A percentile compares a stretch with the other conserved stretches of the same genome.
phyloP scores from a whole-genome alignment of 2,797 vertebrate genomes.

The Macropus fuliginosus region DNA sequence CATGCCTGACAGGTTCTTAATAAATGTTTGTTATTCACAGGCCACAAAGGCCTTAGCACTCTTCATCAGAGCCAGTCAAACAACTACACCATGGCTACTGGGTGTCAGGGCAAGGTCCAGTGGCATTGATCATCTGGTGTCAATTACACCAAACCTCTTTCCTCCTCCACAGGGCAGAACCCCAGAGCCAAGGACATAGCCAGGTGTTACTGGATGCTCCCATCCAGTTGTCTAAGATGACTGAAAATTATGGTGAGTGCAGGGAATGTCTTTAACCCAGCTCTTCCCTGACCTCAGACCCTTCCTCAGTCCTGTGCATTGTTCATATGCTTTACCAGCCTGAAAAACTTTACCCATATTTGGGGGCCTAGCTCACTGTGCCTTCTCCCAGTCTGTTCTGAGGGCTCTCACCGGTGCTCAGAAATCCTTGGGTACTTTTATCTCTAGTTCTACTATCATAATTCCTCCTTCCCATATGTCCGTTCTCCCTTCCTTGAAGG shows the following conservation, averaged over 20 bases:
- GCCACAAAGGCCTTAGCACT: neutral
- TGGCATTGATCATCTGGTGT: neutral
- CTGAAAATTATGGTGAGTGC: slow-evolving; percentile 88
- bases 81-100: neutral
- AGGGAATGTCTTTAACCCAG: slow-evolving; percentile 1
- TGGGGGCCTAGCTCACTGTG: neutral
- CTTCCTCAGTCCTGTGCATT: neutral
- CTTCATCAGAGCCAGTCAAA: neutral
- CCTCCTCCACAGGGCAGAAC: slow-evolving; percentile 75
- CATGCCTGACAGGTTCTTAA: neutral
- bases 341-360: neutral
- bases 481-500: neutral
- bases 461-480: too few relatives aligned
- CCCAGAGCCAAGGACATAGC: slow-evolving; percentile 81
- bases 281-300: neutral
- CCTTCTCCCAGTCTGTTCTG: neutral
- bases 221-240: slow-evolving; percentile 92
- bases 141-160: slow-evolving; percentile 20
- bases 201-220: slow-evolving; percentile 93
- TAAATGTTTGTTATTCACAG: neutral
- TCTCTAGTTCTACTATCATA: neutral
- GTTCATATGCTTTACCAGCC: neutral
- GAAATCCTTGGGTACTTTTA: neutral
- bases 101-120: neutral
- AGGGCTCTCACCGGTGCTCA: neutral